Base-by-base conservation (phyloP, 1,140 invertebrate genomes). In the Dermatophagoides farinae region DNA sequence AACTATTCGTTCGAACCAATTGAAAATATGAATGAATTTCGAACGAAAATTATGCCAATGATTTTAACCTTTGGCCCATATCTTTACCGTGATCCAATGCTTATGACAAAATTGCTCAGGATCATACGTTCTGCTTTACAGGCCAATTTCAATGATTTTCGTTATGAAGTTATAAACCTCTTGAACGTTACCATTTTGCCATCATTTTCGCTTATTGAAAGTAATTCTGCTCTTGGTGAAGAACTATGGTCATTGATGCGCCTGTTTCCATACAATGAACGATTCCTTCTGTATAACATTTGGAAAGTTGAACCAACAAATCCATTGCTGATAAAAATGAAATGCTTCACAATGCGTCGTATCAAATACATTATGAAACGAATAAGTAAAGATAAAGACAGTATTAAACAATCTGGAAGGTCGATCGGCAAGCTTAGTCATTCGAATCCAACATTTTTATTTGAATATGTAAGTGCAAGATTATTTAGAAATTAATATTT, bases 321-420 rank as follows among this genome's bases (percentile, higher is more conserved):
- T 72, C 83, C 91, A 0, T 77, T 82, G 38, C 71, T 97, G 18
- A 78, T 95, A 62, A 77, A 82, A 41, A 83, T 84, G 43, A 79
- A 83, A 54, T 89, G 85, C 0, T 83, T 90, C 68, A 81, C 84
- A 0, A 77, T 91, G 61, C 89, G 95, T 66, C 84, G 86, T 68
- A 86, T 95, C 8, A 95, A 93, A 69, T 89, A 88, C 63, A 85
- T 96, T 9, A 93, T 98, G 86, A 97, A 97, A 75, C 78, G 93
- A 52, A 84, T 99, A 1, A 92, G 88, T 66, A 99, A 97, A 71
- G 96, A 99, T 73, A 99, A 97, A 71, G 96, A 99, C 73, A 98
- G 92, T 68, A 88, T 97, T 1, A 98, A 97, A 72, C 89, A 86
- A 0, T 85, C 92, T 57, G 93, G 96, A 9, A 75, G 96, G 61